Conservation (phyloP, 2,888 invertebrate genomes). For the Lasioglossum leucozonium region DNA sequence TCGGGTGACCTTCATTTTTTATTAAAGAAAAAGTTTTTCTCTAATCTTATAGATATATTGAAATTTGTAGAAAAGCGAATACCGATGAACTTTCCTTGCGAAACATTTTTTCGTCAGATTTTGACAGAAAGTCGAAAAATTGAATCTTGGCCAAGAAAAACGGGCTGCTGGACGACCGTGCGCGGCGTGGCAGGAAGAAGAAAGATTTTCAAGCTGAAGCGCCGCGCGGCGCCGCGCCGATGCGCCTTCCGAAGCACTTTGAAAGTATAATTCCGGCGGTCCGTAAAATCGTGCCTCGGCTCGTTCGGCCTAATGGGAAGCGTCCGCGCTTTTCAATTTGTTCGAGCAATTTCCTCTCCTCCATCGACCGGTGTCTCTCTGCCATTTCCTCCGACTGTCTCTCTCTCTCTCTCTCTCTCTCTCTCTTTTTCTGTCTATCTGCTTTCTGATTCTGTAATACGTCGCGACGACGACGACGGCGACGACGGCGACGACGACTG, state of each 20-base stretch:
- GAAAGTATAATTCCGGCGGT: constrained; percentile 58
- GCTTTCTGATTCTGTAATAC: constrained; percentile 23
- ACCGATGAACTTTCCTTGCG: no score
- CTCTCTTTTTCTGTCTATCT: neutral
- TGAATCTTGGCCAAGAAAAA: no score
- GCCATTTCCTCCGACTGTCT: no score
- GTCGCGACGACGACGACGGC: neutral
- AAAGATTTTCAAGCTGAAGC: neutral
- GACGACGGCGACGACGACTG: neutral
- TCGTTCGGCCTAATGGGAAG: constrained; percentile 54
- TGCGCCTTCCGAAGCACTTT: constrained; percentile 37
- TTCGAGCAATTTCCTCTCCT: constrained; percentile 60
- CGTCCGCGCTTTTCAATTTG: constrained; percentile 62
- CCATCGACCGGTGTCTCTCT: constrained; percentile 12
- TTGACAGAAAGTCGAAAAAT: no score
- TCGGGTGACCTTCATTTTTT: no score
- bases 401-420: neutral
- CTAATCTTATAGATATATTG: no score
- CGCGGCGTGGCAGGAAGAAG: neutral
- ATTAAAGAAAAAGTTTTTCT: no score
- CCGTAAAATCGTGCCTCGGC: constrained; percentile 52
- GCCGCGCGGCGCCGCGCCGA: constrained; percentile 8
- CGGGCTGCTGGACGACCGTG: no score
- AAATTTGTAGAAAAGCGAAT: no score
- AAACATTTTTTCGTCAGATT: no score